These are phyloP conservation scores for Heliothis peltigera DNA, from an alignment of 2,888 invertebrate genomes.

Conservation along the genomic window DNA sequence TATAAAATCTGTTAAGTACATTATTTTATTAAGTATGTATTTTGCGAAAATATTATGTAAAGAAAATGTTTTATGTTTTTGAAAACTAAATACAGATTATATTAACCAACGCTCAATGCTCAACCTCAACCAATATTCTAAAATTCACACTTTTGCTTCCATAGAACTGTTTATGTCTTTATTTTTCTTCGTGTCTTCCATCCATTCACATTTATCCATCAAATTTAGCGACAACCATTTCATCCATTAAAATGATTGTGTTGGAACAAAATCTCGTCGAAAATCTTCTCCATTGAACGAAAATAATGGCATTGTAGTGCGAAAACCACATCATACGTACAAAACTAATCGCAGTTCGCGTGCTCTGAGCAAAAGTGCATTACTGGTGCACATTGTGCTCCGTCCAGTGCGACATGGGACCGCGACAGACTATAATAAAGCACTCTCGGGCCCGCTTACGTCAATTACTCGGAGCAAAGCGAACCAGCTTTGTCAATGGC, in stretches of 20 bases:
- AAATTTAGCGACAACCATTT: background rate
- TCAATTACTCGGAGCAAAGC: constrained; percentile 42
- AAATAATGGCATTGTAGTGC: constrained; percentile 16
- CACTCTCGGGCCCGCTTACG: constrained; percentile 45
- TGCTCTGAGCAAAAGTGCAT: constrained; percentile 43
- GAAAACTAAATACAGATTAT: no score
- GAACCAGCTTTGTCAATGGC: constrained; percentile 21
- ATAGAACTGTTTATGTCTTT: no score
- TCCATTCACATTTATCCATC: background rate
- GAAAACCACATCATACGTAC: constrained; percentile 12
- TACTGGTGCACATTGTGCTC: constrained; percentile 34
- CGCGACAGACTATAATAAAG: constrained; percentile 43
- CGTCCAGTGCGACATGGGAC: constrained; percentile 14
- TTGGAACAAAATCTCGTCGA: constrained; percentile 1
- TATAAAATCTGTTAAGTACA: no score
- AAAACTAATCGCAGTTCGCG: constrained; percentile 28
- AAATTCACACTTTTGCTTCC: no score
- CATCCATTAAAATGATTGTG: constrained; percentile 1
- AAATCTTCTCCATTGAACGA: background rate
- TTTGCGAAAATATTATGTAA: no score
- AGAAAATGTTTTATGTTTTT: no score
- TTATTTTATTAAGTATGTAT: no score
- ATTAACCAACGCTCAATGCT: no score
- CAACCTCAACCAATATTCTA: no score
- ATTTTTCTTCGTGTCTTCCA: background rate